Evolutionary conservation across 2,113 vertebrate genomes (phyloP), one percentile per base, ranked within the genome.

Genomic region (Rafetus swinhoei): DNA sequence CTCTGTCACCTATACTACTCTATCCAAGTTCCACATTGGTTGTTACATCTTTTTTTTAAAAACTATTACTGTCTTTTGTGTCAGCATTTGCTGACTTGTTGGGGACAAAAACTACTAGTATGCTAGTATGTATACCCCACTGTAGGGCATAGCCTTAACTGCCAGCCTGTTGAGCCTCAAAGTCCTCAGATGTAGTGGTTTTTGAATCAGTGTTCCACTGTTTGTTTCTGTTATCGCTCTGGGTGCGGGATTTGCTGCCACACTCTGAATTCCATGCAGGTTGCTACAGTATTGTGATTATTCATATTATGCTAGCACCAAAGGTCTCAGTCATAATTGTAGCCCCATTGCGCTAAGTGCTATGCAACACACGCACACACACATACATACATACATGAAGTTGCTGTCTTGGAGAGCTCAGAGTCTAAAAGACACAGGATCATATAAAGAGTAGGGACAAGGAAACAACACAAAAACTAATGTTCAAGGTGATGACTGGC

Each of bases 401-500:
- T 7, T 54, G 85, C 84, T 60, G 76, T 86, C 82, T 85, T 79
- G 54, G 86, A 29, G 39, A 91, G 14, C 65, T 24, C 52, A 84
- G 72, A 55, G 45, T 92, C 86, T 90, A 82, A 95, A 87, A 93
- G 57, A 87, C 62, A 52, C 52, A 84, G 80, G 87, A 96, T 74
- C 85, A 91, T 89, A 56, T 11, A 1, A 94, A 87, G 9, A 2
- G 90, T 91, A 85, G 84, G 92, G 95, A 79, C 53, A 60, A 72
- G 52, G 76, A 96, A 96, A 89, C 92, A 50, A 94, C 1, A 35
- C 86, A 74, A 85, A 79, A 92, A 93, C 95, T 90, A 93, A 96
- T 90, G 91, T 96, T 65, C 94, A 87, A 93, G 94, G 81, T 92
- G 83, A 87, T 92, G 81, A 93, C 86, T 95, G 95, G 92, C 95